A percentile compares a stretch with the other conserved stretches of the same genome.
These are phyloP conservation scores for Diabrotica virgifera DNA, from an alignment of 1,140 invertebrate genomes.

Conservation along the genomic window DNA sequence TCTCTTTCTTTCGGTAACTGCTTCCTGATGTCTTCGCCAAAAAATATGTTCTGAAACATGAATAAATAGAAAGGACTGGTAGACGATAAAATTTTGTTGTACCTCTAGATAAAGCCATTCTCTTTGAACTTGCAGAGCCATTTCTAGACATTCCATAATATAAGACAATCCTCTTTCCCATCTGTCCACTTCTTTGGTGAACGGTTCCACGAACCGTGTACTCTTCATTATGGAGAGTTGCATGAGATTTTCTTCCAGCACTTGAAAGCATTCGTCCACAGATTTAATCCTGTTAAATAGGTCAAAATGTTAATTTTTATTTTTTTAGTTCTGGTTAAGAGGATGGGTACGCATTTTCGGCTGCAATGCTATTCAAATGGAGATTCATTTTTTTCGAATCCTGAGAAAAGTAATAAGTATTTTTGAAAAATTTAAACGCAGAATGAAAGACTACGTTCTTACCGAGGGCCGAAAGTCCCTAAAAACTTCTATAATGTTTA, in stretches of 20 bases:
- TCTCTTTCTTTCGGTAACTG: conserved; percentile 76
- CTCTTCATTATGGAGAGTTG: conserved; percentile 79
- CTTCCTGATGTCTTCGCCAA: conserved; percentile 78
- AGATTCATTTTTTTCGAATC: no score
- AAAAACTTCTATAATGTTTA: no score
- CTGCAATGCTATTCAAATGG: no score
- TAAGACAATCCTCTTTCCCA: conserved; percentile 79
- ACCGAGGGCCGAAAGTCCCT: no score
- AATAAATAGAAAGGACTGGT: background rate
- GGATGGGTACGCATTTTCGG: no score
- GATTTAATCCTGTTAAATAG: conserved; percentile 56
- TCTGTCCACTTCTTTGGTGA: conserved; percentile 72
- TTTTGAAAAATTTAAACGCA: no score
- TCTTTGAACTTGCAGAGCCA: conserved; percentile 70
- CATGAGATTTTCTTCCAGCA: conserved; percentile 71
- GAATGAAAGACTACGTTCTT: no score
- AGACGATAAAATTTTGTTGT: background rate
- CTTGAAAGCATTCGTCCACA: conserved; percentile 69
- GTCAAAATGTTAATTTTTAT: no score
- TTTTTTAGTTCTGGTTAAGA: no score
- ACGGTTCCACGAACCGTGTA: conserved; percentile 81
- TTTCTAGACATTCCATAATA: conserved; percentile 75
- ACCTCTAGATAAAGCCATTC: conserved; percentile 79
- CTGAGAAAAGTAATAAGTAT: no score
- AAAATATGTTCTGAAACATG: conserved; percentile 69